Evolutionary conservation across 2,113 vertebrate species (phyloP), one percentile per base, ranked within the genome.

Genomic region (Parotia lawesii): DNA sequence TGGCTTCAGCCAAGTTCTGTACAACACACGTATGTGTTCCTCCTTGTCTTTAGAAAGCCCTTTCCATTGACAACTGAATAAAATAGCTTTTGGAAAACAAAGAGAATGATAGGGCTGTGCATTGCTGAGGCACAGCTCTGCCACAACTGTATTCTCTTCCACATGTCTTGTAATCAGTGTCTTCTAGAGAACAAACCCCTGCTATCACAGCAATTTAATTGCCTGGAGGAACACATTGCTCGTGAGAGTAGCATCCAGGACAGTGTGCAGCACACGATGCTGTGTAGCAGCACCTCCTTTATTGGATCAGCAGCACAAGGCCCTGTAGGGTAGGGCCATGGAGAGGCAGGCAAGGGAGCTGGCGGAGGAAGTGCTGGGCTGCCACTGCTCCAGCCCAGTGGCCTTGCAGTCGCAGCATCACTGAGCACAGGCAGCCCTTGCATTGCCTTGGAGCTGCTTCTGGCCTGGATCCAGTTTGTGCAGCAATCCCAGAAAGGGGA

Each of bases 21-120:
- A 5, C 37, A 22, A 16, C 5, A 3, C 11, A 4, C 0, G 0
- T 21, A 28, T 18, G 10, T 1, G 0, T 77, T 60, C 31, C 19
- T 65, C 58, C 33, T n/a, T 61, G 73, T 60, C 56, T n/a, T 65
- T 25, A 45, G 64, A 38, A 72, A 89, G 16, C n/a, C 14, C 24
- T 73, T 73, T 61, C 40, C 22, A 4, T 11, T 33, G 37, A 16
- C 17, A 73, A 9, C n/a, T 22, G 62, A 53, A 28, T 44, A 54
- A 69, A 84, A 29, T 0, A 60, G 24, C 54, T 73, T 54, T 24
- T 35, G 66, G 69, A 27, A 70, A 77, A 29, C 9, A 74, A 53
- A 38, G 17, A 15, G 12, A 51, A 7, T 47, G 50, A 22, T 20
- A 20, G 3, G 6, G 47, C 13, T 16, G 20, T 38, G 33, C 21